Evolutionary conservation across 2,113 vertebrate genomes (phyloP).

Genomic region (Thryonomys swinderianus): DNA sequence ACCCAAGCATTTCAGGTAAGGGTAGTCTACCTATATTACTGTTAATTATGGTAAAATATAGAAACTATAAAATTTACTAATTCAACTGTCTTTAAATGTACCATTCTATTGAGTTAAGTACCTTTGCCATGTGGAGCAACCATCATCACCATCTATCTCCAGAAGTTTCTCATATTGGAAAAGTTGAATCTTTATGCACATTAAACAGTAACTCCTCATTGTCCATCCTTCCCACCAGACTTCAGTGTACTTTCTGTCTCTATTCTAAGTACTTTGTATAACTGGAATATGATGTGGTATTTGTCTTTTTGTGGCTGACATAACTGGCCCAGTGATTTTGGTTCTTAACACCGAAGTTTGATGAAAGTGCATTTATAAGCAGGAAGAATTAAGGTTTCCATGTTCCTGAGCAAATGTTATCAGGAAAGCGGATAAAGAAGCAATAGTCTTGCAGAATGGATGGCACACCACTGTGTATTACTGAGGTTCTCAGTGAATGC

Average conservation of each 20-base stretch:
- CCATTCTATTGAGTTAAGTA: background rate
- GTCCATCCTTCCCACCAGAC: background rate
- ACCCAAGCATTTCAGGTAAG: too few relatives aligned
- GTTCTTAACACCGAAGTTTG: background rate
- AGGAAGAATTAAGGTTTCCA: background rate
- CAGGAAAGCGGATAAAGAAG: background rate
- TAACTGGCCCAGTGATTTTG: background rate
- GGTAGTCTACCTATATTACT: background rate
- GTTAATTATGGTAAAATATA: background rate
- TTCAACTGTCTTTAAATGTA: background rate
- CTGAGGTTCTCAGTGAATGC: slow-evolving; percentile 23
- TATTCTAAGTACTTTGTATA: too few relatives aligned
- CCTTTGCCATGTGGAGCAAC: fast-evolving
- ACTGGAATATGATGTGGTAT: background rate
- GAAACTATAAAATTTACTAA: background rate
- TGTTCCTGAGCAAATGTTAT: background rate
- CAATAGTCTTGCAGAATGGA: slow-evolving; percentile 35
- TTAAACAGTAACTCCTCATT: too few relatives aligned
- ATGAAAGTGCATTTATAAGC: background rate
- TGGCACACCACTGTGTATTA: background rate
- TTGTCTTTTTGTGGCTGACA: background rate
- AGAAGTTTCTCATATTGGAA: background rate
- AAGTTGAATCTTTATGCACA: background rate
- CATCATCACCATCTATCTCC: too few relatives aligned
- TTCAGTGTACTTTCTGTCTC: background rate